Percentiles rank a stretch among this genome's conserved stretches.
These are phyloP conservation scores for Telmatochromis brachygnathus DNA, from an alignment of 2,113 vertebrate species.

Conservation along the genomic window DNA sequence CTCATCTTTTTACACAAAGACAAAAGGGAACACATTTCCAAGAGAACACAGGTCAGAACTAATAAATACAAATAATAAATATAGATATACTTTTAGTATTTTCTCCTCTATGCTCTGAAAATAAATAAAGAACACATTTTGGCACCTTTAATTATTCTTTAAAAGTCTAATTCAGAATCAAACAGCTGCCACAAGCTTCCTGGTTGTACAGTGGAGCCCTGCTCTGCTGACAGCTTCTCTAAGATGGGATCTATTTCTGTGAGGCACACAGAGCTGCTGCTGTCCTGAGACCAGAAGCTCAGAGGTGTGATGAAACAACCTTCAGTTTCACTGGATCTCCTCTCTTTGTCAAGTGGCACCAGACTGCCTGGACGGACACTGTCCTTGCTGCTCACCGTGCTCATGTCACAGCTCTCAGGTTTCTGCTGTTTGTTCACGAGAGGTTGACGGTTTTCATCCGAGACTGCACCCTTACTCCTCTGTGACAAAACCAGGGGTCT, in stretches of 20 bases:
- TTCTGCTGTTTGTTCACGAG: not conserved
- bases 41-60: not conserved
- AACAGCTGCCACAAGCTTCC: slow-evolving; percentile 65
- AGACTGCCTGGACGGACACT: not conserved
- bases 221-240: not conserved
- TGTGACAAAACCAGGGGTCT: slow-evolving; percentile 37
- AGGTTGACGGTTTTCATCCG: slow-evolving; percentile 28
- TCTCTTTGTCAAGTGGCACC: not conserved
- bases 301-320: slow-evolving; percentile 31
- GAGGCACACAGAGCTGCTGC: slow-evolving; percentile 21
- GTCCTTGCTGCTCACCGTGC: not conserved
- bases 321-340: not conserved
- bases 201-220: not conserved
- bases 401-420: not conserved
- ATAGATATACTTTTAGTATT: not conserved
- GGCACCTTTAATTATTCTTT: not conserved
- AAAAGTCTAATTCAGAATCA: slow-evolving; percentile 32
- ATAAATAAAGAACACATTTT: not conserved
- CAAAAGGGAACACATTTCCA: not conserved
- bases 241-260: slow-evolving; percentile 3
- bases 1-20: not conserved
- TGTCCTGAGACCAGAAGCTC: slow-evolving; percentile 62
- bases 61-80: not conserved
- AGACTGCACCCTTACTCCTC: not conserved
- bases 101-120: not conserved